Evolutionary conservation across 2,797 vertebrate genomes (phyloP), one percentile per base, ranked within the genome.

Genomic region (Taeniopygia guttata): DNA sequence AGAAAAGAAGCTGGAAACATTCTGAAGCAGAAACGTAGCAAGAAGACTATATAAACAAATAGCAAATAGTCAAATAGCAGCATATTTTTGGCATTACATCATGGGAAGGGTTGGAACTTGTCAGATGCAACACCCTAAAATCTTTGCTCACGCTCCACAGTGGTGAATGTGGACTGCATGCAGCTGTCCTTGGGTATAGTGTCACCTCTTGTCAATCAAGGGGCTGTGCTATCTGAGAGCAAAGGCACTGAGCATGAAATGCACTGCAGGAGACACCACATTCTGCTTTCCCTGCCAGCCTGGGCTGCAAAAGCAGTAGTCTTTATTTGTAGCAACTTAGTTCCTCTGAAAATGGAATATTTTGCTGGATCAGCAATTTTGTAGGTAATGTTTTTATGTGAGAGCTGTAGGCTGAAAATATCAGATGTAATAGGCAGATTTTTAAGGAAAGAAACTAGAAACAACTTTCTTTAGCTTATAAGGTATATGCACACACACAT

Each of bases 401-500:
- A 52, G 36, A 60, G 18, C 11, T 5, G 5, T 60, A 38, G 13
- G 9, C 26, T 78, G 60, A 52, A 84, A 80, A 64, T 77, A 54
- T 80, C 20, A 30, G 20, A 29, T 69, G 13, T 20, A 58, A 21
- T 25, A 25, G 38, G 25, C 58, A 87, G 26, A 55, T 77, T 85
- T 92, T 83, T 17, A 51, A 55, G n/a, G 74, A 26, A 51, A 55
- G 9, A 29, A 25, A 27, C 14, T 34, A 67, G 68, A 80, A 85
- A 63, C 15, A 52, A 21, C 48, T 63, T 77, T 32, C 5, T 72
- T 48, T 66, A 54, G 25, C 42, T 68, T 63, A 0, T 45, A 67
- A 78, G 13, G 14, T 36, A 30, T 46, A 30, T 45, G 25, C 7
- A 49, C 7, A 25, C 8, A 32, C 0, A 0, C 7, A 21, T 52